Evolutionary conservation across 2,888 invertebrate species (phyloP), one percentile per base, ranked within the genome.

Genomic region (Chymomyza amoena): DNA sequence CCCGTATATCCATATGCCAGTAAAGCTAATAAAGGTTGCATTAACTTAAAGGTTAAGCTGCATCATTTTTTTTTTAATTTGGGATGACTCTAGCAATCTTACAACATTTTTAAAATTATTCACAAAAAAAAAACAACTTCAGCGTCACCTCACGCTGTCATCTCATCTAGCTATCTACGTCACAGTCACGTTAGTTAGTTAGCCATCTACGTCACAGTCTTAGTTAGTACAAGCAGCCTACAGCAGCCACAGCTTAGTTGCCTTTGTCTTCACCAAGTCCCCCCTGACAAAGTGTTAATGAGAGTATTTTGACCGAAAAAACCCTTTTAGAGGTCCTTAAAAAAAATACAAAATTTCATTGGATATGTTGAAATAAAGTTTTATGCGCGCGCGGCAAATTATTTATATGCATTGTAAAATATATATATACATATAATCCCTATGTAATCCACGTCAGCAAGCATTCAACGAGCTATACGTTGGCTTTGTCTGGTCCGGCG

Each of bases 371-470:
- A 66, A 57, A 60, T 64, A 52, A 60, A 50, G 51, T 66, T 66
- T 56, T 60, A 60, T 36, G 51, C 32, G 65, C 63, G 74, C 32
- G 60, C 61, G 69, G 65, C 61, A 66, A 63, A 45, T 45, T 45
- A 54, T 54, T 15, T 57, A 25, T 57, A 57, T 57, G 28, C 28
- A 57, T 25, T 20, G 16, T 20, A 6, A 57, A 10, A 25, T 10
- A 15, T 57, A 57, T 20, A 1, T 57, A 57, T 20, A 25, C 20
- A 57, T 57, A 57, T 57, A 57, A 20, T 28, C 73, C 73, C 61
- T 62, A 60, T 64, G 63, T 71, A 79, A 78, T 69, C 63, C 62
- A 39, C 20, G 63, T 57, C 57, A 57, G 57, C 28, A 57, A 15
- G 25, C 57, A 25, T 16, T 20, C 54, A 7, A 15, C 13, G 39